These are phyloP conservation scores for Solenodon paradoxus DNA, from an alignment of 2,113 vertebrate genomes.

Conservation along the genomic window DNA sequence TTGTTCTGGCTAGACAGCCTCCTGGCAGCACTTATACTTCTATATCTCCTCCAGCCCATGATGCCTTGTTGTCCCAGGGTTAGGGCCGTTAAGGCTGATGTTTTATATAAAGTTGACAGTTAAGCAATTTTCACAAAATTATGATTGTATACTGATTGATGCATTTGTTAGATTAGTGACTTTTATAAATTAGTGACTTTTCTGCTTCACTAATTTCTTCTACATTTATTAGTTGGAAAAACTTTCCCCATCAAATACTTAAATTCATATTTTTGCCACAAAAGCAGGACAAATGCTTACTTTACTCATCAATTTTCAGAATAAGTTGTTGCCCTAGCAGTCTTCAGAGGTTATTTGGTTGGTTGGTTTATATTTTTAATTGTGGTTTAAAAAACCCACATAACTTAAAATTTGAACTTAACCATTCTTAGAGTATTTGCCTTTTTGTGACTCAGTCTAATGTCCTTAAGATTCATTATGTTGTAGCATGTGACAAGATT, in stretches of 20 bases:
- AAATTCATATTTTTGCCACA: background rate
- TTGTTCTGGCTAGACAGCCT: background rate
- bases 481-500: background rate
- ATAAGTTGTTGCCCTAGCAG: background rate
- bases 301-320: constrained; percentile 26
- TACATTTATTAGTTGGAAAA: constrained; percentile 17
- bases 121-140: background rate
- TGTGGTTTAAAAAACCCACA: background rate
- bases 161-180: background rate
- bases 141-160: background rate
- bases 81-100: background rate
- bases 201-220: background rate
- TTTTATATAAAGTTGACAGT: background rate
- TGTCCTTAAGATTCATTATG: background rate
- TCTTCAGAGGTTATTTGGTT: background rate
- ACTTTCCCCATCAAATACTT: background rate
- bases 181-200: background rate
- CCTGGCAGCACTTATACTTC: background rate
- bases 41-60: background rate
- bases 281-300: background rate
- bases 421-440: background rate
- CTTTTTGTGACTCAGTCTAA: background rate
- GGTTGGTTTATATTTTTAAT: background rate
- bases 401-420: background rate
- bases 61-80: fast-evolving